These are phyloP conservation scores for Bucco capensis DNA, from an alignment of 2,113 vertebrate species.

Conservation along the genomic window DNA sequence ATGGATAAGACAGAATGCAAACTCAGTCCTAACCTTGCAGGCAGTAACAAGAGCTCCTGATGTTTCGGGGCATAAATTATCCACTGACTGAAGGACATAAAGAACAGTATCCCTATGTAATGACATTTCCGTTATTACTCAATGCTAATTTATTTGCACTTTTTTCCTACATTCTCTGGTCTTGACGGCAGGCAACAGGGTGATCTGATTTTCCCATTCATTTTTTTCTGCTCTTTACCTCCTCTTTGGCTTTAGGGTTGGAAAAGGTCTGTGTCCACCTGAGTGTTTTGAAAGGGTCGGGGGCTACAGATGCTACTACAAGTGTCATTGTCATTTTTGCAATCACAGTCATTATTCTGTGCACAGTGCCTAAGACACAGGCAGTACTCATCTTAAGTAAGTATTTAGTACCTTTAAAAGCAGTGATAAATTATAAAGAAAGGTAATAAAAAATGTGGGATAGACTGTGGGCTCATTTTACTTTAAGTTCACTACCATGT, in stretches of 20 bases:
- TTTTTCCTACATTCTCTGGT: neutral
- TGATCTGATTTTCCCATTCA: neutral
- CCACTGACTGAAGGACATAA: neutral
- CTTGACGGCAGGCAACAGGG: neutral
- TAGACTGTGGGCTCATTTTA: constrained; percentile 20
- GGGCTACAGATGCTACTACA: neutral
- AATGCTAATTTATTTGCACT: neutral
- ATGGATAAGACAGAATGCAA: neutral
- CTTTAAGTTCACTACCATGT: neutral
- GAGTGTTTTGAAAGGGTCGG: neutral
- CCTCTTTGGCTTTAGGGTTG: neutral
- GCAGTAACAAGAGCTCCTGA: neutral
- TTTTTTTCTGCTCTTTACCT: neutral
- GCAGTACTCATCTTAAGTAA: neutral
- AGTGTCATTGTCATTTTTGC: neutral
- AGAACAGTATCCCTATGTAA: neutral
- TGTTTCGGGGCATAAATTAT: neutral
- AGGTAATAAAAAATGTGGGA: constrained; percentile 1
- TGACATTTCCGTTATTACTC: neutral
- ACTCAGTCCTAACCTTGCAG: neutral
- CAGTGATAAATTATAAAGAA: constrained; percentile 43
- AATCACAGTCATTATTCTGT: neutral
- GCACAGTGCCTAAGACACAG: neutral
- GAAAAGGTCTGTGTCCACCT: neutral
- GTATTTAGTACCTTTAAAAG: constrained; percentile 39